Percentiles rank a stretch among this genome's conserved stretches.
Evolutionary conservation across 1,140 invertebrate genomes (phyloP).

Genomic region (Phthorimaea operculella): DNA sequence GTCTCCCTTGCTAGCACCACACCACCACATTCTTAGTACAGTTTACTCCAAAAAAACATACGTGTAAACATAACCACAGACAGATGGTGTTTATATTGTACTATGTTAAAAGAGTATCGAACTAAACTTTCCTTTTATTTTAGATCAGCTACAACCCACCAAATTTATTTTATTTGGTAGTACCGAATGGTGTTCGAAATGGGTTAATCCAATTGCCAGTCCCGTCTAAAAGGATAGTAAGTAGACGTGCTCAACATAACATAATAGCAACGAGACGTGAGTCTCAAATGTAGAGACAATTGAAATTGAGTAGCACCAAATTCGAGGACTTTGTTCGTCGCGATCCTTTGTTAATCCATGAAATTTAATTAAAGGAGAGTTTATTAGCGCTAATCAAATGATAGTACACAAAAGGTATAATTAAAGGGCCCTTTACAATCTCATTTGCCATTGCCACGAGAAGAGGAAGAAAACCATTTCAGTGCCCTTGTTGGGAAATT

Average conservation of each 20-base stretch:
- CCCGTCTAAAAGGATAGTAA: not conserved
- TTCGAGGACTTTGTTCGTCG: not conserved
- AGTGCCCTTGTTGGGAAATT: too few species aligned
- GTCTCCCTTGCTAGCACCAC: conserved; percentile 19
- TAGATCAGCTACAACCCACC: not conserved
- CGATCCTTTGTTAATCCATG: too few species aligned
- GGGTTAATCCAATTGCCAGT: conserved; percentile 2
- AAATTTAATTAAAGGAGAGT: too few species aligned
- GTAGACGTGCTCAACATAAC: not conserved
- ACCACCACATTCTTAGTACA: conserved; percentile 23
- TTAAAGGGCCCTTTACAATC: too few species aligned
- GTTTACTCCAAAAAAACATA: conserved; percentile 15
- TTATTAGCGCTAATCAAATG: too few species aligned
- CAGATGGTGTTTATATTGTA: conserved; percentile 1
- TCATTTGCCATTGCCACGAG: too few species aligned
- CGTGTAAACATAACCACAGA: conserved; percentile 12
- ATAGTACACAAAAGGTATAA: too few species aligned
- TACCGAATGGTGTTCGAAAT: not conserved
- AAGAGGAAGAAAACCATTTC: too few species aligned
- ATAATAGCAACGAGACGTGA: not conserved
- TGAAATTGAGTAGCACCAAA: not conserved
- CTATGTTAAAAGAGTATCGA: not conserved
- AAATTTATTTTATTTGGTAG: not conserved
- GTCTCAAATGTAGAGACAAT: not conserved
- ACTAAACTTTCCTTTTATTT: not conserved